Evolutionary conservation across 2,113 vertebrate species (phyloP).

Genomic region (Monopterus albus): DNA sequence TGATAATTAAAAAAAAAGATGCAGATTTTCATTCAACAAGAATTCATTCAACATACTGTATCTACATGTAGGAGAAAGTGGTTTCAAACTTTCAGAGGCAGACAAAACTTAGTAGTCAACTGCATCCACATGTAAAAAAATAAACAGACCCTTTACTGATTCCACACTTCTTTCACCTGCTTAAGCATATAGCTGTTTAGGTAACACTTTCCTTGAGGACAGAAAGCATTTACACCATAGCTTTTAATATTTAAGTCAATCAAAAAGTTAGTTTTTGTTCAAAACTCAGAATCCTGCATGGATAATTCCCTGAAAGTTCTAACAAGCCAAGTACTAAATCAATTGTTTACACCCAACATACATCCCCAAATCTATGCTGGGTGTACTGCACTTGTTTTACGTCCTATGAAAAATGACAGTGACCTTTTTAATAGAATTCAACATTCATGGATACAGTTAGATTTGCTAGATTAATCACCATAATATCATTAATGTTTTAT

Average conservation of each 20-base stretch:
- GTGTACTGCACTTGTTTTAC: not conserved
- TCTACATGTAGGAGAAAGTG: not conserved
- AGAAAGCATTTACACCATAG: not conserved
- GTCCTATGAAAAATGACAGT: not conserved
- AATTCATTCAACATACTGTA: not conserved
- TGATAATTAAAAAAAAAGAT: too few species aligned
- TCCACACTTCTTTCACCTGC: not conserved
- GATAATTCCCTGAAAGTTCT: not conserved
- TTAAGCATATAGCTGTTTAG: not conserved
- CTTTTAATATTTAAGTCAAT: not conserved
- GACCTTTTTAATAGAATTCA: slow-evolving; percentile 21
- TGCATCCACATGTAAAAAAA: not conserved
- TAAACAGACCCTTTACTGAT: not conserved
- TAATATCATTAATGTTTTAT: slow-evolving; percentile 17
- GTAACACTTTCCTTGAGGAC: not conserved
- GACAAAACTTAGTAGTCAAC: not conserved
- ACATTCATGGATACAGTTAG: slow-evolving; percentile 12
- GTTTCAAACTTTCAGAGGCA: not conserved
- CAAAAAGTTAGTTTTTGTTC: not conserved
- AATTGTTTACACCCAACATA: too few species aligned
- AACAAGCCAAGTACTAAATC: not conserved
- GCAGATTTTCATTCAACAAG: not conserved
- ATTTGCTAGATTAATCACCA: slow-evolving; percentile 22
- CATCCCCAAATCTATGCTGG: too few species aligned
- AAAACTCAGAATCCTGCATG: not conserved